A percentile compares a stretch with the other conserved stretches of the same genome.
Evolutionary conservation across 2,113 vertebrate species (phyloP).

Genomic region (Trochalopteron elliotii): DNA sequence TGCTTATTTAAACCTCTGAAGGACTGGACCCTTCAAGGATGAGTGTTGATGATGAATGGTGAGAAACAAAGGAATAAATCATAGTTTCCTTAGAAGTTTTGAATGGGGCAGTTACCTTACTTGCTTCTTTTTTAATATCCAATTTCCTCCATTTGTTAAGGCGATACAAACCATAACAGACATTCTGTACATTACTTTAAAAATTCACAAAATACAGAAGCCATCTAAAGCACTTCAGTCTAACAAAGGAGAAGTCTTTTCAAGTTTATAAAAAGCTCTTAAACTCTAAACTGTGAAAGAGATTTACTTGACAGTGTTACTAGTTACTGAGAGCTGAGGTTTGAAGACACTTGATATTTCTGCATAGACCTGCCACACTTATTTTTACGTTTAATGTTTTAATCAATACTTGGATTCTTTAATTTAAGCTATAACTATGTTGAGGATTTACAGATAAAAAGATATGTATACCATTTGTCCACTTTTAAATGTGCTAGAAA

Average conservation of each 20-base stretch:
- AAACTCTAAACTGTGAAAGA: conserved; percentile 16
- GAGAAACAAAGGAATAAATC: conserved; percentile 18
- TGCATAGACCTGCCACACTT: not conserved
- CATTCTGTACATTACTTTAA: not conserved
- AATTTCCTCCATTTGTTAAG: not conserved
- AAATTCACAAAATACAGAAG: not conserved
- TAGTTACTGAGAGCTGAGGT: not conserved
- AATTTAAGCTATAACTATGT: conserved; percentile 17
- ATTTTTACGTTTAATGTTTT: conserved; percentile 46
- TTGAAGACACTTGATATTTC: not conserved
- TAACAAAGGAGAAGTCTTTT: conserved; percentile 7
- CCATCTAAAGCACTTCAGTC: not conserved
- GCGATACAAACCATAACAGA: not conserved
- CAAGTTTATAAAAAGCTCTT: not conserved
- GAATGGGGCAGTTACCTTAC: not conserved
- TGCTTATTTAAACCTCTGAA: conserved; percentile 6
- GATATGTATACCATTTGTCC: not conserved
- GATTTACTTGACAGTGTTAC: not conserved
- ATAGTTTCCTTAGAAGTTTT: not conserved
- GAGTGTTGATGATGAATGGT: not conserved
- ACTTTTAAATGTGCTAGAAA: not conserved
- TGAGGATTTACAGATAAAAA: conserved; percentile 4
- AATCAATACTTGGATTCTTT: conserved; percentile 30
- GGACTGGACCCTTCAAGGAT: not conserved
- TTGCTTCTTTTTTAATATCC: not conserved